Conservation (phyloP, 2,797 vertebrate genomes). For the Falco concolor region DNA sequence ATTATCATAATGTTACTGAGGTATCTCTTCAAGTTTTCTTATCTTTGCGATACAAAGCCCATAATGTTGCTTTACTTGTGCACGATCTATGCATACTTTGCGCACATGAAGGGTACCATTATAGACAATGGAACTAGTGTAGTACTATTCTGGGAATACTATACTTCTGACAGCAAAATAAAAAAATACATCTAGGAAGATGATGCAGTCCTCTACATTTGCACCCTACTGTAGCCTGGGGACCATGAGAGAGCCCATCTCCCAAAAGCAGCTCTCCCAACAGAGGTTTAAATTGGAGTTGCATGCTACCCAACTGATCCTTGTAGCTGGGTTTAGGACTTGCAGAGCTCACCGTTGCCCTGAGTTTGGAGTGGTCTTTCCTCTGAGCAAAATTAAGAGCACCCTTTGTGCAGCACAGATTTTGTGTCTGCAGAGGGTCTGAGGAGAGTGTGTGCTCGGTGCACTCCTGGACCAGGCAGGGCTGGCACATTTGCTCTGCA, state of each 20-base stretch:
- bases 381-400: not conserved
- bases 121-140: not conserved
- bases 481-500: not conserved
- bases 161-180: not conserved
- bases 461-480: fast-evolving
- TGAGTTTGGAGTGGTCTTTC: not conserved
- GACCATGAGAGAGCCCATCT: not conserved
- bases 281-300: not conserved
- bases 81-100: not conserved
- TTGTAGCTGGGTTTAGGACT: not conserved
- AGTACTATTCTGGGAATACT: not conserved
- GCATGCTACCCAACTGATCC: not conserved
- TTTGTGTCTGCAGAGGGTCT: fast-evolving
- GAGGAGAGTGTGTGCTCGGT: fast-evolving
- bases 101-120: not conserved
- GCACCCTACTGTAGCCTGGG: not conserved
- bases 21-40: not conserved
- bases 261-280: not conserved
- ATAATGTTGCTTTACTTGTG: not conserved
- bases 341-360: not conserved
- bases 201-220: not conserved
- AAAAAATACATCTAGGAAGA: not conserved
- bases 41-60: not conserved
- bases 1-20: not conserved
- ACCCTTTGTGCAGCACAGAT: not conserved